phyloP scores from a whole-genome alignment of 2,797 vertebrate genomes.

The Strix occidentalis region DNA sequence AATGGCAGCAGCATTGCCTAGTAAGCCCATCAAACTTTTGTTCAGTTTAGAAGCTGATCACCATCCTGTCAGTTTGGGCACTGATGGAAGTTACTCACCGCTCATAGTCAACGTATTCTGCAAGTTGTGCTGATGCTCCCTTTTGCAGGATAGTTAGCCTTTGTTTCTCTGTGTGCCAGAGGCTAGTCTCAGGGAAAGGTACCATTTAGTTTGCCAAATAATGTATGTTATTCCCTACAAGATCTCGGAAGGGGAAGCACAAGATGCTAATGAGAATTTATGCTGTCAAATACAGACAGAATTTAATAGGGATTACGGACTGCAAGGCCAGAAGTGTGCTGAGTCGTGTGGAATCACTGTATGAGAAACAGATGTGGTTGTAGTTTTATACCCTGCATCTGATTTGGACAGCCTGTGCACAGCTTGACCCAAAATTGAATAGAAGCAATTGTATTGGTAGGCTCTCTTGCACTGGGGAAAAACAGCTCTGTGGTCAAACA shows the following conservation, averaged over 20 bases:
- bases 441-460: background rate
- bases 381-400: background rate
- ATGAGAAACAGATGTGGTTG: background rate
- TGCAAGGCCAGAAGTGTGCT: background rate
- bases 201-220: background rate
- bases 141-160: background rate
- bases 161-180: background rate
- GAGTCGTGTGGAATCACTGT: background rate
- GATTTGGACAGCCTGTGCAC: background rate
- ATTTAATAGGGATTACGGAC: background rate
- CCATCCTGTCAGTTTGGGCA: background rate
- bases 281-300: background rate
- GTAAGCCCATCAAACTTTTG: background rate
- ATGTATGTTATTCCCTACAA: background rate
- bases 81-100: background rate
- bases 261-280: background rate
- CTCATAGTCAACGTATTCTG: background rate
- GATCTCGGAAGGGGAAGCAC: background rate
- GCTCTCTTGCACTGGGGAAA: background rate
- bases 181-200: background rate
- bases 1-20: accelerated
- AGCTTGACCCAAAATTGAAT: background rate
- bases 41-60: background rate
- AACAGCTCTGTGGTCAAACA: background rate
- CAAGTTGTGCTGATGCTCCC: accelerated